Base-by-base conservation (phyloP, 2,797 vertebrate genomes). In the Pampus argenteus region DNA sequence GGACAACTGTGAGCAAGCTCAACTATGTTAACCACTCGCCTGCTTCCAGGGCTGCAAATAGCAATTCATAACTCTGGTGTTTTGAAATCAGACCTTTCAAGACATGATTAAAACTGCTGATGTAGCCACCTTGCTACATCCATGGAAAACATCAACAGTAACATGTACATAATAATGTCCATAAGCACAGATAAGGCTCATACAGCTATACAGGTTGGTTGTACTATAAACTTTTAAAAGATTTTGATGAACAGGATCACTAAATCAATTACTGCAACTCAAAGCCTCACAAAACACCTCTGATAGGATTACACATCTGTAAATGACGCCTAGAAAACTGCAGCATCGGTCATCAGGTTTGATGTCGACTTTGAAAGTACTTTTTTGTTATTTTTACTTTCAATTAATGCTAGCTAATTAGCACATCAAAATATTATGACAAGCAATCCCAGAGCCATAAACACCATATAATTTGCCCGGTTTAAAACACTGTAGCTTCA, bases 371-470 rank as follows among this genome's bases (percentile, higher is more conserved):
- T 26, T 73, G 57, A 69, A 56, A 49, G 29, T 44, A 20, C 50
- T 58, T 55, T 55, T 73, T 44, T 8, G 50, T 59, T 54, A 40
- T 26, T 52, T 52, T 71, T 57, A 57, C 65, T 65, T 66, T 61
- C 23, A 76, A 48, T 62, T 40, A 57, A 44, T 66, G 29, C 28
- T n/a, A 29, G 25, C 47, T 62, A 64, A 76, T 74, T 72, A 56
- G 26, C 9, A 0, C 48, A 67, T 77, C 42, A 67, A 73, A 79
- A 66, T 59, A 74, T 59, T 34, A 51, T 59, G 70, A 81, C 57
- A 49, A 50, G 62, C 64, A 23, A 52, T 63, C n/a, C 20, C 45
- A 36, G n/a, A 71, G 62, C 40, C 17, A 44, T 5, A 29, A 45
- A 61, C n/a, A 9, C 49, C 31, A 22, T 57, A 25, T 64, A 31